phyloP scores from a whole-genome alignment of 2,113 vertebrate genomes.

The Crotalus helleri region DNA sequence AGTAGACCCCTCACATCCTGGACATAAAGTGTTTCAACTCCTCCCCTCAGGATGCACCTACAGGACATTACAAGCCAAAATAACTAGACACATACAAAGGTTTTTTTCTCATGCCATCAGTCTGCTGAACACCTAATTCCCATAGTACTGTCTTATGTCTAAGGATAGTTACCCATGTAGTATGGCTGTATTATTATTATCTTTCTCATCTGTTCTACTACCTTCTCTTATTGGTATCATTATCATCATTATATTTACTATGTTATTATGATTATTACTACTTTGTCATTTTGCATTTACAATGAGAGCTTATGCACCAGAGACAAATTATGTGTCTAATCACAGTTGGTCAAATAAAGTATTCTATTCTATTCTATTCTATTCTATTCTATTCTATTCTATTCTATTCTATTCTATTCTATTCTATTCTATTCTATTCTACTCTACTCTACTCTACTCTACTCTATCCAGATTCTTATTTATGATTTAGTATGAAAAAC shows the following conservation, averaged over 20 bases:
- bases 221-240: background rate
- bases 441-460: too few species aligned
- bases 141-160: background rate
- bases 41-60: background rate
- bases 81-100: background rate
- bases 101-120: background rate
- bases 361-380: background rate
- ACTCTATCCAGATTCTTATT: background rate
- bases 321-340: background rate
- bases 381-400: too few species aligned
- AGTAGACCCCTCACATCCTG: background rate
- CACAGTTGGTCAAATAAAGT: background rate
- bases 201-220: background rate
- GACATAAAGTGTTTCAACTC: background rate
- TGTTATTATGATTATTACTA: background rate
- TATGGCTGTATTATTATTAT: background rate
- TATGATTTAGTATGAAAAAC: background rate
- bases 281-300: background rate
- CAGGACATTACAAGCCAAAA: background rate
- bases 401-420: too few species aligned
- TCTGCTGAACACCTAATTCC: background rate
- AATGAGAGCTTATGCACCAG: background rate
- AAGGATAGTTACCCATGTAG: background rate
- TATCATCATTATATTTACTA: background rate
- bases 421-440: accelerated